These are phyloP conservation scores for Dryobotodes eremita DNA, from an alignment of 2,888 invertebrate genomes.

Conservation along the genomic window DNA sequence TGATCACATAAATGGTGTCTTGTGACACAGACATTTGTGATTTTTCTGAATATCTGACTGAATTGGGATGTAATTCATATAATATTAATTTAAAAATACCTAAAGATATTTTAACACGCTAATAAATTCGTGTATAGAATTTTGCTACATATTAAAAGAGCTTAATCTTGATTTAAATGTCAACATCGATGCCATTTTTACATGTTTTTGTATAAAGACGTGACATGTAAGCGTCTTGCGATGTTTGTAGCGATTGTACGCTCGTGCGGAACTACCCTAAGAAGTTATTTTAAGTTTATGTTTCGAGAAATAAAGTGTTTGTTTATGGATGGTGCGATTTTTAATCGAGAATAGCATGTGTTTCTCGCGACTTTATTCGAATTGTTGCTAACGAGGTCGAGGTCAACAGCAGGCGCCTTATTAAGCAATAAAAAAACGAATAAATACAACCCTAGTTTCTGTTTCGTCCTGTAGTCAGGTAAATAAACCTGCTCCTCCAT, in stretches of 20 bases:
- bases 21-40: too few relatives aligned
- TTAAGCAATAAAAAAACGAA: too few relatives aligned
- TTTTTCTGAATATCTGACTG: neutral
- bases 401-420: too few relatives aligned
- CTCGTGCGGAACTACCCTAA: slow-evolving; percentile 40
- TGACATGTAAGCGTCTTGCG: slow-evolving; percentile 31
- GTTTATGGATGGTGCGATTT: slow-evolving; percentile 40
- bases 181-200: slow-evolving; percentile 65
- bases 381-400: neutral
- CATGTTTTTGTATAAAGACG: slow-evolving; percentile 48
- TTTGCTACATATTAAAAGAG: slow-evolving; percentile 63
- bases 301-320: slow-evolving; percentile 25
- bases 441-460: too few relatives aligned
- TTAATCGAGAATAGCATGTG: slow-evolving; percentile 8
- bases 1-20: neutral
- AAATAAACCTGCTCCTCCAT: too few relatives aligned
- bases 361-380: neutral
- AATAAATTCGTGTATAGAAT: slow-evolving; percentile 51
- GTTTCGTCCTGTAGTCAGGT: too few relatives aligned
- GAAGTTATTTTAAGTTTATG: slow-evolving; percentile 50
- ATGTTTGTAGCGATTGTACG: slow-evolving; percentile 38
- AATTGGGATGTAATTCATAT: neutral
- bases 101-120: slow-evolving; percentile 52
- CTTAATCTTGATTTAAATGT: slow-evolving; percentile 64
- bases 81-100: slow-evolving; percentile 8